These are phyloP conservation scores for Tenthredo amoena DNA, from an alignment of 2,888 invertebrate species.

Conservation along the genomic window DNA sequence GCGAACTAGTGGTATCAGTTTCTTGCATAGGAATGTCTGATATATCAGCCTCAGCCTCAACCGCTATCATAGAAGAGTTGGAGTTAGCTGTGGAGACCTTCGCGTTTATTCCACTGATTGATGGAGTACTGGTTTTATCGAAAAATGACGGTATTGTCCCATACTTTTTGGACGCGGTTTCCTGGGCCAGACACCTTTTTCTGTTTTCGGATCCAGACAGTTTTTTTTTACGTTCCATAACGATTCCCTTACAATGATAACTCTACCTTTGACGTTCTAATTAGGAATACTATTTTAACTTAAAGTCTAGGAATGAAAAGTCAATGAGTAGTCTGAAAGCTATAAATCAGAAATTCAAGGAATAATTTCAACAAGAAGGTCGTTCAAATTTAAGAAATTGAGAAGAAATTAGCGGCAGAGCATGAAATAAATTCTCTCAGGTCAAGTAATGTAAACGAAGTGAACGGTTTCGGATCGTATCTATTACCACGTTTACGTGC, in stretches of 20 bases:
- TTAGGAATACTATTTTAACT: neutral
- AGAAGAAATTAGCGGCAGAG: neutral
- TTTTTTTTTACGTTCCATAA: constrained; percentile 2
- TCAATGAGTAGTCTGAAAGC: neutral
- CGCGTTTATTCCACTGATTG: neutral
- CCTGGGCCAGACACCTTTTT: neutral
- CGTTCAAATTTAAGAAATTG: neutral
- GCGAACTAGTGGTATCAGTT: neutral
- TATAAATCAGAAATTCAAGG: neutral
- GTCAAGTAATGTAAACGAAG: constrained; percentile 2
- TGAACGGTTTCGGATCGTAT: neutral
- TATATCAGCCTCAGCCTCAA: neutral
- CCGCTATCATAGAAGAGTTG: neutral
- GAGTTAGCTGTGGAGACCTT: neutral
- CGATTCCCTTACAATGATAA: neutral
- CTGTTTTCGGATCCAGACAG: neutral
- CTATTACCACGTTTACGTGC: no score
- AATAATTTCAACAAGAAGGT: neutral
- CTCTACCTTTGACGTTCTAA: neutral
- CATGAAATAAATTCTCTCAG: neutral
- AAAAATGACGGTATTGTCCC: neutral
- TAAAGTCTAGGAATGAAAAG: neutral
- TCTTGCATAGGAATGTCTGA: neutral
- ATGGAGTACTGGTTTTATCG: neutral
- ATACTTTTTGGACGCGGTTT: neutral